Evolutionary conservation across 2,797 vertebrate species (phyloP).

Genomic region (Onychomys torridus): DNA sequence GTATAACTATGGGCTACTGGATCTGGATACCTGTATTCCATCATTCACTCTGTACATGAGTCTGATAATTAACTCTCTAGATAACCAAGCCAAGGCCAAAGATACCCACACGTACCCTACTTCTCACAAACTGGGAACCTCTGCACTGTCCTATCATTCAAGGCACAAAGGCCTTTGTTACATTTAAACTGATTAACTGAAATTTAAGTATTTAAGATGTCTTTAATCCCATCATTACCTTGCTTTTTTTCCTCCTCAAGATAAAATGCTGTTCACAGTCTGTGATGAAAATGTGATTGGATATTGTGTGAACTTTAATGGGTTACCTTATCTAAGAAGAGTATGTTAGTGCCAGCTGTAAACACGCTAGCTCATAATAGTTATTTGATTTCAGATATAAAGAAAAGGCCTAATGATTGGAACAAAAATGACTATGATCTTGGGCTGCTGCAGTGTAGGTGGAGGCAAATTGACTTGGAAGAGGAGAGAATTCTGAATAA

Average conservation of each 20-base stretch:
- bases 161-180: background rate
- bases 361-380: slow-evolving; percentile 30
- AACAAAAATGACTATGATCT: background rate
- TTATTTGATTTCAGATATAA: slow-evolving; percentile 53
- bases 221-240: background rate
- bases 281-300: slow-evolving; percentile 49
- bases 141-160: background rate
- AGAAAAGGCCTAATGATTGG: background rate
- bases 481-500: background rate
- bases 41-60: background rate
- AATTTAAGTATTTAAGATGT: slow-evolving; percentile 27
- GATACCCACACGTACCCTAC: no score
- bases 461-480: background rate
- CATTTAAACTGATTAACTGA: slow-evolving; percentile 18
- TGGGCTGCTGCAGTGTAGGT: background rate
- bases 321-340: slow-evolving; percentile 18
- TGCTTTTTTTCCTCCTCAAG: background rate
- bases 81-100: background rate
- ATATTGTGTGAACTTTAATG: slow-evolving; percentile 23
- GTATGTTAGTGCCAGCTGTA: slow-evolving; percentile 8
- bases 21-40: background rate
- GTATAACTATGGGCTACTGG: background rate
- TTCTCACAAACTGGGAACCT: background rate
- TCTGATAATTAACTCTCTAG: background rate
- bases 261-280: slow-evolving; percentile 32